Conservation (phyloP, 2,113 vertebrate genomes). For the Entelurus aequoreus region DNA sequence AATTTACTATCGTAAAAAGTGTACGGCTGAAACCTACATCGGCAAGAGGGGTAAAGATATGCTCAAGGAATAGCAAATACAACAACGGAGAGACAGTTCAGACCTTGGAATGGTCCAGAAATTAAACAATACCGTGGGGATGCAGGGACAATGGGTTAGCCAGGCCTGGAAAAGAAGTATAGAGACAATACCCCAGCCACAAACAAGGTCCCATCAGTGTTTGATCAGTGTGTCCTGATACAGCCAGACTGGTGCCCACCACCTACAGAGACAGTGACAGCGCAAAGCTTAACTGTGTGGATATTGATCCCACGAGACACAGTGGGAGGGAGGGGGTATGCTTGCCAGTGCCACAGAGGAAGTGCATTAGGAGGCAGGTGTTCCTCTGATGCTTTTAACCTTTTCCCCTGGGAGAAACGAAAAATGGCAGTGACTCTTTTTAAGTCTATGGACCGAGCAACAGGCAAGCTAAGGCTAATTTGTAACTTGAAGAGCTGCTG, state of each 20-base stretch:
- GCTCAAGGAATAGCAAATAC: conserved; percentile 14
- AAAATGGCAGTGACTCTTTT: conserved; percentile 34
- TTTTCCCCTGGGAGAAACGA: conserved; percentile 43
- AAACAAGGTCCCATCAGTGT: conserved; percentile 17
- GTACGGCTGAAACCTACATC: conserved; percentile 11
- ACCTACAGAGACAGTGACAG: conserved; percentile 42
- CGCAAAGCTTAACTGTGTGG: conserved; percentile 27
- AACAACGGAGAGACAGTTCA: conserved; percentile 21
- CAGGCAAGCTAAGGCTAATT: conserved; percentile 48
- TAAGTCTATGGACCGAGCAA: conserved; percentile 12
- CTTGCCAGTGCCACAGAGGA: conserved; percentile 40
- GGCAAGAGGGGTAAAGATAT: conserved; percentile 13
- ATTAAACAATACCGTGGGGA: conserved; percentile 41
- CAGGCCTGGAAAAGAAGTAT: conserved; percentile 31
- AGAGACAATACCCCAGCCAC: conserved; percentile 27
- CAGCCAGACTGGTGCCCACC: conserved; percentile 31
- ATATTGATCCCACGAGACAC: conserved; percentile 57
- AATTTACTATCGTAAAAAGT: conserved; percentile 30
- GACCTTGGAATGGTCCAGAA: conserved; percentile 55
- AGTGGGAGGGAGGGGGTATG: conserved; percentile 24
- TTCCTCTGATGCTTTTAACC: conserved; percentile 51
- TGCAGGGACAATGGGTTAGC: conserved; percentile 21
- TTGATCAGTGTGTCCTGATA: conserved; percentile 5
- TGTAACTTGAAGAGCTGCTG: conserved; percentile 66
- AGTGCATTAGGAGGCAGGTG: conserved; percentile 55